Percentiles rank a stretch among this genome's conserved stretches.
phyloP scores from a whole-genome alignment of 2,888 invertebrate genomes.

The Plemyria rubiginata region DNA sequence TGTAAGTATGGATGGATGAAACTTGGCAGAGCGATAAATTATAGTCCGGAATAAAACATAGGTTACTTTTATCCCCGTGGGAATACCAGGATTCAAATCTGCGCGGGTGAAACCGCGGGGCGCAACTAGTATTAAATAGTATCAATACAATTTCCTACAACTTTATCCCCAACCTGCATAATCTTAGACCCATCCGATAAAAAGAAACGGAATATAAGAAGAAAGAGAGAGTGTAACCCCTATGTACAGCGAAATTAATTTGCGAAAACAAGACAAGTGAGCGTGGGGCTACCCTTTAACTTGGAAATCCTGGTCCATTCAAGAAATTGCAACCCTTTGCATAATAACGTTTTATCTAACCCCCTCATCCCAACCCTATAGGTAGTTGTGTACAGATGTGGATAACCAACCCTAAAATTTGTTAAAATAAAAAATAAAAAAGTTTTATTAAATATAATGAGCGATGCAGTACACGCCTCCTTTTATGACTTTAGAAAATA shows the following conservation, averaged over 20 bases:
- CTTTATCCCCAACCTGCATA: neutral
- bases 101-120: no score
- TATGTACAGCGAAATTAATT: conserved; percentile 62
- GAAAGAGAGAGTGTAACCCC: conserved; percentile 47
- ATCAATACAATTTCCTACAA: neutral
- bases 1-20: no score
- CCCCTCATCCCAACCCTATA: conserved; percentile 49
- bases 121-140: no score
- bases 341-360: conserved; percentile 64
- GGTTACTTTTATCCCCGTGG: no score
- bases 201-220: conserved; percentile 21
- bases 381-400: conserved; percentile 19
- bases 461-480: no score
- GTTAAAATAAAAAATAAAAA: no score
- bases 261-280: conserved; percentile 58
- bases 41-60: no score
- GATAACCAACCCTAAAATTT: neutral
- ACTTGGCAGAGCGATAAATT: no score
- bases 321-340: conserved; percentile 68
- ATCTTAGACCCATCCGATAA: conserved; percentile 8
- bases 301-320: conserved; percentile 60
- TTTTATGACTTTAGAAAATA: no score
- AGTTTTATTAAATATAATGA: no score
- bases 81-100: no score
- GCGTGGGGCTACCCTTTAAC: conserved; percentile 43